Percentiles rank a stretch among this genome's conserved stretches.
phyloP scores from a whole-genome alignment of 2,113 vertebrate species.

The Dicrurus megarhynchus region DNA sequence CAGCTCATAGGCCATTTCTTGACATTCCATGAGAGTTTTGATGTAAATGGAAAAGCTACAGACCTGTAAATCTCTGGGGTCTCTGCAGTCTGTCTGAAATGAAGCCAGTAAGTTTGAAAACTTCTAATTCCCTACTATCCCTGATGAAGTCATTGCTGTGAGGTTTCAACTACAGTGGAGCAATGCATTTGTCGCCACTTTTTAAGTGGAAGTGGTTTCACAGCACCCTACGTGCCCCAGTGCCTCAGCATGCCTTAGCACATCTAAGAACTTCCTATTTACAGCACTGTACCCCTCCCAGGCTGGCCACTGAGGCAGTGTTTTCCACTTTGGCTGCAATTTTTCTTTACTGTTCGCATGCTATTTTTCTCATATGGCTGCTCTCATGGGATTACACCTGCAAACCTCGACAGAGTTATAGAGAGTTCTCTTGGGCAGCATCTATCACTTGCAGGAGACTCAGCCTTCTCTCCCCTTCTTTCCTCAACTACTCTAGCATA shows the following conservation, averaged over 20 bases:
- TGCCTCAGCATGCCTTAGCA: not conserved
- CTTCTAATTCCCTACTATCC: not conserved
- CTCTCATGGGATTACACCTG: not conserved
- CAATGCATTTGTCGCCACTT: not conserved
- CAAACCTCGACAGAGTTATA: not conserved
- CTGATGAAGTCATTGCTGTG: not conserved
- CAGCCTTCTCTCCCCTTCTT: not conserved
- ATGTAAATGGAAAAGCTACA: not conserved
- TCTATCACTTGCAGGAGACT: not conserved
- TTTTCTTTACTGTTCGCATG: not conserved
- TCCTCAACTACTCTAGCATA: not conserved
- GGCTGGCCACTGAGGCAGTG: not conserved
- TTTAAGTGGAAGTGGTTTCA: not conserved
- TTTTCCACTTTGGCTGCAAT: not conserved
- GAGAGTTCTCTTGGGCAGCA: not conserved
- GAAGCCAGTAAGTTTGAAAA: not conserved
- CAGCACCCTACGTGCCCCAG: accelerated
- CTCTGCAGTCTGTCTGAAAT: not conserved
- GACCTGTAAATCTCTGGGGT: not conserved
- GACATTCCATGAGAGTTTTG: not conserved
- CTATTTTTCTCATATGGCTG: not conserved
- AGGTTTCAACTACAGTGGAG: not conserved
- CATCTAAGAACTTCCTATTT: not conserved
- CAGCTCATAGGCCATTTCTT: accelerated
- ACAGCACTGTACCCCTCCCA: not conserved